Conservation (phyloP, 2,888 invertebrate species). For the Polylopha cassiicola region DNA sequence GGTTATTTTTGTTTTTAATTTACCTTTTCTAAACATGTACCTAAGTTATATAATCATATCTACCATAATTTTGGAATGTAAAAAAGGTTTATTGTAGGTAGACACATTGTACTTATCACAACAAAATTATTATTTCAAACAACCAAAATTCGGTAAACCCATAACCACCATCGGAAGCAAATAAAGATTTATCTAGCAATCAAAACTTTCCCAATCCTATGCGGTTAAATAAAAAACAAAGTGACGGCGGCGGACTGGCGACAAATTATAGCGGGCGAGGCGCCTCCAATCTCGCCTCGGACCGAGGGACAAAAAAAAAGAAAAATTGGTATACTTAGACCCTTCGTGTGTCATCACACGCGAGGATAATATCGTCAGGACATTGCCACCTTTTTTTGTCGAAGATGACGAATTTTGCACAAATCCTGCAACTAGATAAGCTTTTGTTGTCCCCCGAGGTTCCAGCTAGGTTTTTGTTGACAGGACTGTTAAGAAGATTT, state of each 20-base stretch:
- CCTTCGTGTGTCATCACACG: constrained; percentile 49
- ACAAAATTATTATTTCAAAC: no score
- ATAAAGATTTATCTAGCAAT: no score
- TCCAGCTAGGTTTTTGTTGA: constrained; percentile 9
- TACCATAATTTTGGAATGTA: no score
- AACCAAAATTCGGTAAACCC: no score
- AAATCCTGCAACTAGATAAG: neutral
- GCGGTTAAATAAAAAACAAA: constrained; percentile 22
- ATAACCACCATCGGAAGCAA: no score
- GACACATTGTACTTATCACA: no score
- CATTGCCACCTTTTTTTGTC: neutral
- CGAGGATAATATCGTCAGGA: no score
- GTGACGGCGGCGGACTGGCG: constrained; percentile 37
- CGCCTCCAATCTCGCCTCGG: constrained; percentile 54
- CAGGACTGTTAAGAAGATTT: constrained; percentile 18
- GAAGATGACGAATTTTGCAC: neutral
- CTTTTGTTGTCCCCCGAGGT: constrained; percentile 8
- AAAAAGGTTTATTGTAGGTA: no score
- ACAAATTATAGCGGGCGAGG: constrained; percentile 61
- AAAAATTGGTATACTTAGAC: constrained; percentile 14
- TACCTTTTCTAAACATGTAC: no score
- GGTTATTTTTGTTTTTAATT: no score
- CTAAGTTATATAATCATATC: no score
- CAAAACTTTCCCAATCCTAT: constrained; percentile 9
- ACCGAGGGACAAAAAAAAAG: constrained; percentile 32